A percentile compares a stretch with the other conserved stretches of the same genome.
Evolutionary conservation across 2,888 invertebrate species (phyloP).

Genomic region (Andrena bicolor): DNA sequence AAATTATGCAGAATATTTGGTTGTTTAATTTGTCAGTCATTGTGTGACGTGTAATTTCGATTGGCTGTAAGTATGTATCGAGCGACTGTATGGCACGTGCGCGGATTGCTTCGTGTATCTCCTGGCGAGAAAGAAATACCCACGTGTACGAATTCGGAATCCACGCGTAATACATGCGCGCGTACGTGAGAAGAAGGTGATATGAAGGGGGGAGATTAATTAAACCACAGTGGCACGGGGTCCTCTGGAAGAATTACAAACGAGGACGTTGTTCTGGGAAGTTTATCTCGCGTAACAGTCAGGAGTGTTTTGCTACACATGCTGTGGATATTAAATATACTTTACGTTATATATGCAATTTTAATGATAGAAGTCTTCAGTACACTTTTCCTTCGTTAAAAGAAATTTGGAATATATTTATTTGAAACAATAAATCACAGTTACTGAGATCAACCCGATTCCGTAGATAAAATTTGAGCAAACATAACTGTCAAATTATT

Average conservation of each 20-base stretch:
- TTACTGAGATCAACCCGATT: too few species aligned
- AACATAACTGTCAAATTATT: too few species aligned
- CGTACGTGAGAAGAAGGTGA: constrained; percentile 30
- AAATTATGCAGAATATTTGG: too few species aligned
- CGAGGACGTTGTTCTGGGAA: constrained; percentile 30
- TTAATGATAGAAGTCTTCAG: neutral
- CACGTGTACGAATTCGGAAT: constrained; percentile 51
- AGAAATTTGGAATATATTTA: too few species aligned
- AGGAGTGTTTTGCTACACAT: constrained; percentile 22
- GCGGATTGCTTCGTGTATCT: constrained; percentile 21
- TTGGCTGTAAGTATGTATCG: neutral
- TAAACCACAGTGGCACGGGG: constrained; percentile 54
- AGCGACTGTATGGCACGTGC: constrained; percentile 6
- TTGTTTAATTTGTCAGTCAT: too few species aligned
- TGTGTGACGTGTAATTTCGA: too few species aligned
- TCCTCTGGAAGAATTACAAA: constrained; percentile 60
- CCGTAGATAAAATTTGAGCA: too few species aligned
- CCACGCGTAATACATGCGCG: constrained; percentile 33
- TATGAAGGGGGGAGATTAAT: constrained; percentile 54
- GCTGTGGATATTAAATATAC: constrained; percentile 27
- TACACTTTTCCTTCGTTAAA: too few species aligned
- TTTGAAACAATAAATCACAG: too few species aligned
- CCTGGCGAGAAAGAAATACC: constrained; percentile 30
- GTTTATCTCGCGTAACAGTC: constrained; percentile 32
- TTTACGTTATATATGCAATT: neutral